These are phyloP conservation scores for Phacellophora camtschatica DNA, from an alignment of 30 jellyfish, hydroid and myxozoan genomes.

Conservation along the genomic window DNA sequence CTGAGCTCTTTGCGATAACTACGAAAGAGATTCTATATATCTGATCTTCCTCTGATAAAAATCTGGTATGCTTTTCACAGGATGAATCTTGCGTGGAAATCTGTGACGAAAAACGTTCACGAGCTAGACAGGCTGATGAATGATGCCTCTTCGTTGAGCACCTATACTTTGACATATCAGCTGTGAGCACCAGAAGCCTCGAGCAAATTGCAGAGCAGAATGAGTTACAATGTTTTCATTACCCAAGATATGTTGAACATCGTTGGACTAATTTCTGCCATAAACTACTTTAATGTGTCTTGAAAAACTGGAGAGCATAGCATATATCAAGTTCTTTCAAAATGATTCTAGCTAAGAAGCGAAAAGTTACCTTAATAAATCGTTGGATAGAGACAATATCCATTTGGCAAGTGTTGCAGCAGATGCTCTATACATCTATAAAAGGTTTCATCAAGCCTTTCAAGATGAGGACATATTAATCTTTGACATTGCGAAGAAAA, in stretches of 20 bases:
- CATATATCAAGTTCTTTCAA: slow-evolving; percentile 14
- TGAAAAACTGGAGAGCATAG: slow-evolving; percentile 49
- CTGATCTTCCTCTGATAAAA: slow-evolving; percentile 29
- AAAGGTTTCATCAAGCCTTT: slow-evolving; percentile 33
- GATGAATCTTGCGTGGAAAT: slow-evolving; percentile 40
- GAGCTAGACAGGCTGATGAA: slow-evolving; percentile 18
- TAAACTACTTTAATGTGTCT: not conserved
- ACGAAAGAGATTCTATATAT: not conserved
- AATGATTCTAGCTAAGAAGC: not conserved
- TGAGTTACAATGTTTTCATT: not conserved
- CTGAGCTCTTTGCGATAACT: slow-evolving; percentile 17
- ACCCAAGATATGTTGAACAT: slow-evolving; percentile 6
- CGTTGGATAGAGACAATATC: slow-evolving; percentile 2
- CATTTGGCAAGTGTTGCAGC: slow-evolving; percentile 8
- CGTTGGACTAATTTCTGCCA: slow-evolving; percentile 25
- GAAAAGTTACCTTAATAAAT: slow-evolving; percentile 8
- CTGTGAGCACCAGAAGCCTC: not conserved
- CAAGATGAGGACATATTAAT: slow-evolving; percentile 3
- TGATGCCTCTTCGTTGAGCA: slow-evolving; percentile 11
- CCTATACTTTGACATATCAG: slow-evolving; percentile 24
- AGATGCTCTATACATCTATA: slow-evolving; percentile 7
- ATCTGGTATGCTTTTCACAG: slow-evolving; percentile 56
- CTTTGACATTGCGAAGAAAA: slow-evolving; percentile 8
- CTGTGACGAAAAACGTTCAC: slow-evolving; percentile 8
- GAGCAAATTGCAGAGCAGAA: slow-evolving; percentile 14